Percentiles rank a stretch among this genome's conserved stretches.
Evolutionary conservation across 2,797 vertebrate genomes (phyloP).

Genomic region (Tapera naevia): DNA sequence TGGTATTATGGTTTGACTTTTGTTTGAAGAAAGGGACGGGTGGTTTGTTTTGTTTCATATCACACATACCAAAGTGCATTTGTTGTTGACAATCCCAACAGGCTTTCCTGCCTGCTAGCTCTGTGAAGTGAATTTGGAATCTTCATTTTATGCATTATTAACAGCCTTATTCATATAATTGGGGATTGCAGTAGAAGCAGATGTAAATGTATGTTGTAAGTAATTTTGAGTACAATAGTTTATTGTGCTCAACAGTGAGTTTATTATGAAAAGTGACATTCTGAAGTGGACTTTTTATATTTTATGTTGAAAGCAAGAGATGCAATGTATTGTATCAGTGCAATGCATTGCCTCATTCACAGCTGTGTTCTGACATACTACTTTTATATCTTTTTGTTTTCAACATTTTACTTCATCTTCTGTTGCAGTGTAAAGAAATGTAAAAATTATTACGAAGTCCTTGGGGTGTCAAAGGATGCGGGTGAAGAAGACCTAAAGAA

Average conservation of each 20-base stretch:
- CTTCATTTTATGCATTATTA: not conserved
- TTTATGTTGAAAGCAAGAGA: not conserved
- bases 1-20: not conserved
- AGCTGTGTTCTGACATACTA: not conserved
- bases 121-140: not conserved
- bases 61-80: not conserved
- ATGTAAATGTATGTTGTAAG: not conserved
- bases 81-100: not conserved
- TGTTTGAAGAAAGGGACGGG: not conserved
- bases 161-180: not conserved
- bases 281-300: not conserved
- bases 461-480: conserved; percentile 91
- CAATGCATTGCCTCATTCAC: not conserved
- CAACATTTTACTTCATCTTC: conserved; percentile 48
- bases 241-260: not conserved
- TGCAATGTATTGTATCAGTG: not conserved
- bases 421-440: conserved; percentile 92
- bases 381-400: not conserved
- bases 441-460: conserved; percentile 96
- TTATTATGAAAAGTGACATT: not conserved
- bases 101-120: not conserved
- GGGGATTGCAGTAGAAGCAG: not conserved
- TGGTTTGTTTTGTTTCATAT: not conserved
- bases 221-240: not conserved
- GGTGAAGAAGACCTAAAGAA: conserved; percentile 95